These are phyloP conservation scores for Gonioctena quinquepunctata DNA, from an alignment of 1,140 invertebrate species.

Conservation along the genomic window DNA sequence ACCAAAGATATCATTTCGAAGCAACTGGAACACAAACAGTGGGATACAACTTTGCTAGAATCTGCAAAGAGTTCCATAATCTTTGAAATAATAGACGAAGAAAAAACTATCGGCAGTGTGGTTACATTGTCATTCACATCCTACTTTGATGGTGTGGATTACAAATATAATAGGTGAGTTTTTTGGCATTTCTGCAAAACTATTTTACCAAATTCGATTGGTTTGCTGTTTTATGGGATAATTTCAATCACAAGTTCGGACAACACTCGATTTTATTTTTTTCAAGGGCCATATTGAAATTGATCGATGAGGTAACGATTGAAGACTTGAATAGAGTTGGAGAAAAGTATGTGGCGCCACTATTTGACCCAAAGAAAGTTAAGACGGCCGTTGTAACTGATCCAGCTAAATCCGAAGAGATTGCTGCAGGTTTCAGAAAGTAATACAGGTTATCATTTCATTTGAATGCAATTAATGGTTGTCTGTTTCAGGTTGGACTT, in stretches of 20 bases:
- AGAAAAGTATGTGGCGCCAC: slow-evolving; percentile 67
- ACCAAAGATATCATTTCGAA: slow-evolving; percentile 67
- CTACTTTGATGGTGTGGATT: slow-evolving; percentile 70
- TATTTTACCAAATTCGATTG: too few species aligned
- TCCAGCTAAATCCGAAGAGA: slow-evolving; percentile 72
- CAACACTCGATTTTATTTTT: neutral
- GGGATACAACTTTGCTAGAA: slow-evolving; percentile 76
- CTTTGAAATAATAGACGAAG: slow-evolving; percentile 80
- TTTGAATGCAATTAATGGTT: neutral
- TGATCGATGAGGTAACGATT: slow-evolving; percentile 68
- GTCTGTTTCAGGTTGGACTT: slow-evolving; percentile 53
- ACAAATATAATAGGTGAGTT: slow-evolving; percentile 70
- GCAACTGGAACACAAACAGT: slow-evolving; percentile 66
- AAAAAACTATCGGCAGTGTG: slow-evolving; percentile 76
- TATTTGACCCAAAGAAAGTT: slow-evolving; percentile 65
- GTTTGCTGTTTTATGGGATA: too few species aligned
- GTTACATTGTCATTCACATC: slow-evolving; percentile 71
- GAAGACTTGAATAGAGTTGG: slow-evolving; percentile 70
- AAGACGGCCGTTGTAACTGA: slow-evolving; percentile 75
- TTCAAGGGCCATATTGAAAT: slow-evolving; percentile 35
- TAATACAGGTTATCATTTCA: slow-evolving; percentile 55
- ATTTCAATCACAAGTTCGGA: neutral
- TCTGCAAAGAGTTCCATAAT: slow-evolving; percentile 83
- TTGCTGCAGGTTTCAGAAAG: slow-evolving; percentile 68
- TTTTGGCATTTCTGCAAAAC: neutral